A percentile compares a stretch with the other conserved stretches of the same genome.
phyloP scores from a whole-genome alignment of 2,888 invertebrate species.

The Tuta absoluta region DNA sequence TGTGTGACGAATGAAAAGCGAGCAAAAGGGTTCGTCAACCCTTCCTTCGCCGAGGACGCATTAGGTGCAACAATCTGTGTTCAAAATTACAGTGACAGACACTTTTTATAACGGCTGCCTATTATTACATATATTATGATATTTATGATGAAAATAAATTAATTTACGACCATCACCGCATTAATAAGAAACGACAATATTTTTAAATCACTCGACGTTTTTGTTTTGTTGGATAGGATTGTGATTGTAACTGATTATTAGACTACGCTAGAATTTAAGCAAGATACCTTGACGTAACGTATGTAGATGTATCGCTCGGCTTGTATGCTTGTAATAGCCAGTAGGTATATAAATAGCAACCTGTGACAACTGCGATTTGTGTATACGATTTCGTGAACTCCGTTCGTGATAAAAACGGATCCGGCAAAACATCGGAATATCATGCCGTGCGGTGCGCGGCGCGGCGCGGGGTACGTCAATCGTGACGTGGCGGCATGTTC shows the following conservation, averaged over 20 bases:
- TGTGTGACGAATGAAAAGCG: slow-evolving; percentile 76
- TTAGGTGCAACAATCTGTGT: slow-evolving; percentile 76
- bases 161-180: slow-evolving; percentile 63
- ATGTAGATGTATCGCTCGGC: too few relatives aligned
- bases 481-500: too few relatives aligned
- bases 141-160: slow-evolving; percentile 64
- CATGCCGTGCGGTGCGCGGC: too few relatives aligned
- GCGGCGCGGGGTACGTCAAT: too few relatives aligned
- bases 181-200: slow-evolving; percentile 62
- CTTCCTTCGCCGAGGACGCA: slow-evolving; percentile 62
- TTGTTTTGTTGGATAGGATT: neutral
- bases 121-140: slow-evolving; percentile 63
- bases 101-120: slow-evolving; percentile 66
- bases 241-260: neutral
- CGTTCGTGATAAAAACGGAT: too few relatives aligned
- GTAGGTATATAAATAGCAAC: too few relatives aligned
- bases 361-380: too few relatives aligned
- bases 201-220: slow-evolving; percentile 50
- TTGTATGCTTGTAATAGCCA: too few relatives aligned
- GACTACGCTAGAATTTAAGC: too few relatives aligned
- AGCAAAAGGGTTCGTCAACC: slow-evolving; percentile 68
- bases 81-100: slow-evolving; percentile 75
- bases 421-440: too few relatives aligned
- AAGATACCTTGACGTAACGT: too few relatives aligned
- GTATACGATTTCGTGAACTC: too few relatives aligned